phyloP scores from a whole-genome alignment of 2,797 vertebrate genomes.

The Carduelis carduelis region DNA sequence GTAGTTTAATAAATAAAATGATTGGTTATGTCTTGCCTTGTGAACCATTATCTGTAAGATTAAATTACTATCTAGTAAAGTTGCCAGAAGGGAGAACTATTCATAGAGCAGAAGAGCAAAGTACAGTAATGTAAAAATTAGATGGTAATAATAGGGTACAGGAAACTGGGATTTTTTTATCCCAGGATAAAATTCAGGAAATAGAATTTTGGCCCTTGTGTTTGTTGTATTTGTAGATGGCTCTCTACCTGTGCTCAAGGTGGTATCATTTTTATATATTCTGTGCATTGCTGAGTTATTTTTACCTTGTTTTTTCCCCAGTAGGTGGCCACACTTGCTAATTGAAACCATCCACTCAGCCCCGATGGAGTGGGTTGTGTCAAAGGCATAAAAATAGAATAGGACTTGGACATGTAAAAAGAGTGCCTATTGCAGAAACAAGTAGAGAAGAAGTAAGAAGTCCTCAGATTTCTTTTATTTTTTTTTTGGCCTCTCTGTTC shows the following conservation, averaged over 20 bases:
- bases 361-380: background rate
- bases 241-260: background rate
- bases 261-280: background rate
- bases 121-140: background rate
- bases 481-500: background rate
- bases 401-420: background rate
- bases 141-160: background rate
- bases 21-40: background rate
- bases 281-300: background rate
- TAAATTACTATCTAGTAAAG: background rate
- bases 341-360: background rate
- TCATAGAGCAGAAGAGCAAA: background rate
- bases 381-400: background rate
- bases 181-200: background rate
- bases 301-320: background rate
- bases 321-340: conserved; percentile 37
- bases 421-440: background rate
- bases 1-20: background rate
- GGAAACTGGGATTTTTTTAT: background rate
- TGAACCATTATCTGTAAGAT: background rate
- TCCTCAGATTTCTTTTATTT: background rate
- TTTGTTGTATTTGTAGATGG: background rate
- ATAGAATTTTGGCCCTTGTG: background rate
- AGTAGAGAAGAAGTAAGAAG: background rate
- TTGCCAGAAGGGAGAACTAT: background rate